These are phyloP conservation scores for Gobio gobio DNA, from an alignment of 2,113 vertebrate genomes.

Conservation along the genomic window DNA sequence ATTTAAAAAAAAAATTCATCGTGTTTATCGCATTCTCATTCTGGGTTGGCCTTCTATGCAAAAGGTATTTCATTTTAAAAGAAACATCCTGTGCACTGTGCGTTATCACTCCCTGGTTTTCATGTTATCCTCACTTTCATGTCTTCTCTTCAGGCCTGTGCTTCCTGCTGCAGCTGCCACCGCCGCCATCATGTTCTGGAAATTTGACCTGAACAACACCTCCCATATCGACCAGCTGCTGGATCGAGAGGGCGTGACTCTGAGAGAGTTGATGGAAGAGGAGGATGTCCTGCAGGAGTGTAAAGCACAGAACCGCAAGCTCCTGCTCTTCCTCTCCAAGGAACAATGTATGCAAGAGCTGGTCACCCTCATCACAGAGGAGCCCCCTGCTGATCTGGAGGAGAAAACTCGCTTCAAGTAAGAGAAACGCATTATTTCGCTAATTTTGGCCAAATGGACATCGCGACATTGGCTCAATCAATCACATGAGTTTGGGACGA, in stretches of 20 bases:
- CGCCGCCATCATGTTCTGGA: slow-evolving; percentile 93
- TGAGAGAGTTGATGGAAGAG: slow-evolving; percentile 94
- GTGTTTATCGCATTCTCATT: background rate
- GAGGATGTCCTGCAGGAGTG: slow-evolving; percentile 96
- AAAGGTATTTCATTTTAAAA: background rate
- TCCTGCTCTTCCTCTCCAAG: slow-evolving; percentile 93
- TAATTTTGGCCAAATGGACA: background rate
- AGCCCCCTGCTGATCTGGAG: slow-evolving; percentile 89
- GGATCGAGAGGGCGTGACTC: slow-evolving; percentile 91
- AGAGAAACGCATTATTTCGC: slow-evolving; percentile 52
- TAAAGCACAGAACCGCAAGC: slow-evolving; percentile 93
- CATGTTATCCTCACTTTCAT: background rate
- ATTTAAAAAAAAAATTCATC: no score
- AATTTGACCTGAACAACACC: slow-evolving; percentile 94
- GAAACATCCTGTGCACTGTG: background rate
- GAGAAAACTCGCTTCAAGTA: slow-evolving; percentile 98
- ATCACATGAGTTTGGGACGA: background rate
- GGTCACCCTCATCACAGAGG: slow-evolving; percentile 89
- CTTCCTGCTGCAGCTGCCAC: slow-evolving; percentile 66
- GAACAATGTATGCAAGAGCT: slow-evolving; percentile 93
- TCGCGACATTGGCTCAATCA: no score
- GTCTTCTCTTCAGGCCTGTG: slow-evolving; percentile 70
- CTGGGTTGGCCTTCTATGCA: background rate
- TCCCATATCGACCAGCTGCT: slow-evolving; percentile 96
- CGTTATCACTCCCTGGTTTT: background rate